Conservation (phyloP, 1,140 invertebrate species). For the Babylonia areolata region DNA sequence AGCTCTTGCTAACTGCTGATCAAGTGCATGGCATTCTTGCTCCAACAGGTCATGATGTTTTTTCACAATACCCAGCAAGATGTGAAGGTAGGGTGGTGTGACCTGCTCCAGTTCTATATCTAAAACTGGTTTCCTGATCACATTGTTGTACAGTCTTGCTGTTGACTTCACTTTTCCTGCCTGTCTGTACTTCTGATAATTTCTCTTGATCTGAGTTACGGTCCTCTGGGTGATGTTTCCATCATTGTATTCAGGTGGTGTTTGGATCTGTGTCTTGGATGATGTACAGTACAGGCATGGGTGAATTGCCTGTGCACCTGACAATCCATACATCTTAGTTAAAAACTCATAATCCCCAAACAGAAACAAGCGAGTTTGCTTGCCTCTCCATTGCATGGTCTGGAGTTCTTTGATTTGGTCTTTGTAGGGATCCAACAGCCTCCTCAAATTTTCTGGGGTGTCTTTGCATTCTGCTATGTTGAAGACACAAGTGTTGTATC, state of each 20-base stretch:
- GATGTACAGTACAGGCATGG: constrained; percentile 20
- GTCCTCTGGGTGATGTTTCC: background rate
- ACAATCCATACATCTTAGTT: constrained; percentile 30
- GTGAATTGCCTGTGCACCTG: background rate
- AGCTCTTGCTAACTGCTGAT: background rate
- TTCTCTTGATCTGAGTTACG: background rate
- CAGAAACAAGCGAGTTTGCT: constrained; percentile 12
- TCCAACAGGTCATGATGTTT: constrained; percentile 36
- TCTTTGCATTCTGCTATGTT: constrained; percentile 14
- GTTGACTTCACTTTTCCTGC: background rate
- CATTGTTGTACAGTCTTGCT: constrained; percentile 25
- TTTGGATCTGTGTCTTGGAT: background rate
- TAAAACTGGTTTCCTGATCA: constrained; percentile 6
- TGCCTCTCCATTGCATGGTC: constrained; percentile 5
- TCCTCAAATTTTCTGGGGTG: background rate
- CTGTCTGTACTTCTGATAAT: background rate
- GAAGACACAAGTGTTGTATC: constrained; percentile 16
- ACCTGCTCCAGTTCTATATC: constrained; percentile 14
- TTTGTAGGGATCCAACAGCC: background rate
- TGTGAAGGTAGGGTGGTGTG: constrained; percentile 36
- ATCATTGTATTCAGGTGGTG: background rate
- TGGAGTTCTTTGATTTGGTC: background rate
- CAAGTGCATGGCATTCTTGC: constrained; percentile 5
- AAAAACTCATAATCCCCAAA: constrained; percentile 37
- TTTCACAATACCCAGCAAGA: constrained; percentile 25